Conservation (phyloP, 1,140 invertebrate genomes). For the Brachionus paranguensis region DNA sequence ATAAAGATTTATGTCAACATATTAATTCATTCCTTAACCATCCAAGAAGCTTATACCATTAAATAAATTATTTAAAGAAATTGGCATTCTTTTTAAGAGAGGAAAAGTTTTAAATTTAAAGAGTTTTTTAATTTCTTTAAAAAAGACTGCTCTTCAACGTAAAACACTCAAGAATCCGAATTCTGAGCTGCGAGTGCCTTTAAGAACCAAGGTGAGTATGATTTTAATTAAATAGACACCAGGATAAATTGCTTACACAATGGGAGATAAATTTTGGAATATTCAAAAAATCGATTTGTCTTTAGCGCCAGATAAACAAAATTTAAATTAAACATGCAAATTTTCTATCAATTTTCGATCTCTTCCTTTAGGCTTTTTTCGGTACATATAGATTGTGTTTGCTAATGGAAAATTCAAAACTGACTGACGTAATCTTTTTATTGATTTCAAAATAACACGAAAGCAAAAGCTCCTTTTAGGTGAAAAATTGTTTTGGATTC, state of each 20-base stretch:
- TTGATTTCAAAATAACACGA: neutral
- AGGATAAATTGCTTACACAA: neutral
- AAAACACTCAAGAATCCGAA: neutral
- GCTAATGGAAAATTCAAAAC: neutral
- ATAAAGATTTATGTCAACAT: neutral
- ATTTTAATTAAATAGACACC: neutral
- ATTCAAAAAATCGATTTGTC: neutral
- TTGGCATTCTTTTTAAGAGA: neutral
- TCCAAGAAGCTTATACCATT: neutral
- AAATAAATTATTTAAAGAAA: neutral
- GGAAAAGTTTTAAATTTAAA: neutral
- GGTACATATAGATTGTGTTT: neutral
- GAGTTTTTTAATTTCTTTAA: neutral
- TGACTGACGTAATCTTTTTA: neutral
- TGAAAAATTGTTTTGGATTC: neutral
- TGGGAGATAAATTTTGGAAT: neutral
- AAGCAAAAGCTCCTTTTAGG: neutral
- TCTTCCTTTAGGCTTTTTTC: neutral
- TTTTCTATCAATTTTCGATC: neutral
- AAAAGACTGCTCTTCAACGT: neutral
- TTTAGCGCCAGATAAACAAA: neutral
- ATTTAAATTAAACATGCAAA: neutral
- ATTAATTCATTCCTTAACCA: neutral
- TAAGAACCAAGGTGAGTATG: neutral
- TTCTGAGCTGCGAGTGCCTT: neutral